Evolutionary conservation across 2,888 invertebrate species (phyloP).

Genomic region (Agrochola lychnidis): DNA sequence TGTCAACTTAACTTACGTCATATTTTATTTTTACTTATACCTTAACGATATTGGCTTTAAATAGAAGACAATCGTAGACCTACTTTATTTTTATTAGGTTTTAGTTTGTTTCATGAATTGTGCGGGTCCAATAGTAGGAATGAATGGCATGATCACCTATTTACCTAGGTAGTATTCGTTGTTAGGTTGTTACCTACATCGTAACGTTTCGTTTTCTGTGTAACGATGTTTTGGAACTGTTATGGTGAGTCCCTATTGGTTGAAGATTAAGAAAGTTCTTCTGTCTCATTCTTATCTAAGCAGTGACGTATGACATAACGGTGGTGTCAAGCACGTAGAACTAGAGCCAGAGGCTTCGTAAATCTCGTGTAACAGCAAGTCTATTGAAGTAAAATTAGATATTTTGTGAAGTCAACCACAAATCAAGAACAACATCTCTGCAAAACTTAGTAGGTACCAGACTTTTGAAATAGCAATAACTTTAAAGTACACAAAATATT

Average conservation of each 20-base stretch:
- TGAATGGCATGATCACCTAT: background rate
- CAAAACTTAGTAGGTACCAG: too few relatives aligned
- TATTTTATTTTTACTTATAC: slow-evolving; percentile 64
- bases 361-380: background rate
- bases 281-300: background rate
- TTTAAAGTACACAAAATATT: too few relatives aligned
- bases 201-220: background rate
- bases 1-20: slow-evolving; percentile 73
- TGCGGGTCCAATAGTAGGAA: background rate
- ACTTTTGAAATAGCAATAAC: too few relatives aligned
- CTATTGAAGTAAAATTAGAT: background rate
- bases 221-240: background rate
- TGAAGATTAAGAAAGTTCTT: background rate
- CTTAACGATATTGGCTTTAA: background rate
- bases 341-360: background rate
- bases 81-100: slow-evolving; percentile 35
- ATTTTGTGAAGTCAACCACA: background rate
- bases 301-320: background rate
- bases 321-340: background rate
- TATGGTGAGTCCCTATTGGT: background rate
- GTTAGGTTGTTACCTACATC: background rate
- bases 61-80: slow-evolving; percentile 14
- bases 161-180: background rate
- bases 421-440: background rate
- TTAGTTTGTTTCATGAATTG: slow-evolving; percentile 20